Evolutionary conservation across 2,113 vertebrate genomes (phyloP), one percentile per base, ranked within the genome.

Genomic region (Vombatus ursinus): DNA sequence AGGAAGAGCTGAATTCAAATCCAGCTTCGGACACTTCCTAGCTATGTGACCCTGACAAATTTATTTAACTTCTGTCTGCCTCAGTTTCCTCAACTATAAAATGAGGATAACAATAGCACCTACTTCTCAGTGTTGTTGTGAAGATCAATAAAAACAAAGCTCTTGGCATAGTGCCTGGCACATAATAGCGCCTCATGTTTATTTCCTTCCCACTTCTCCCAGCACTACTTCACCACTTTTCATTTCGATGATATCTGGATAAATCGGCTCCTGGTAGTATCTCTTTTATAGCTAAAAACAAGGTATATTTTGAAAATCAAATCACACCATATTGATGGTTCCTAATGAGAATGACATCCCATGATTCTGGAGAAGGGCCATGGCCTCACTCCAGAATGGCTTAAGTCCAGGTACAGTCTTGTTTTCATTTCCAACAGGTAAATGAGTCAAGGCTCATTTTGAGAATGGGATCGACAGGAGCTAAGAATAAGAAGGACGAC

Each of bases 271-370:
- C 50, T 16, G 48, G 48, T 2, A 90, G 22, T 95, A 31, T 77
- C 14, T 95, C 3, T 22, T 23, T 89, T 91, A 95, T 68, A 90
- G 44, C 23, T 94, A 47, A 90, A 0, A 16, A 37, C 26, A 94
- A 84, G 47, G 6, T 92, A 94, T 10, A 90, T 37, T 91, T 89
- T 94, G 50, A 95, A 94, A 37, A 91, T 92, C 1, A 92, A 51
- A 89, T 50, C 52, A 91, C 44, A 94, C 92, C 95, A 92, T 5
- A 68, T 4, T 50, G 49, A 92, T 6, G 94, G 93, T 77, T 84
- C 12, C 93, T 93, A 92, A 92, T 49, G 54, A 51, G 94, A 68
- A 90, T 94, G 90, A 91, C 50, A 89, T 51, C 26, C n/a, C 11
- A 9, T n/a, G 5, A 19, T 61, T 94, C 95, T 47, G 37, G 77